Percentiles rank a stretch among this genome's conserved stretches.
These are phyloP conservation scores for Equus przewalskii DNA, from an alignment of 2,113 vertebrate genomes.

Conservation along the genomic window DNA sequence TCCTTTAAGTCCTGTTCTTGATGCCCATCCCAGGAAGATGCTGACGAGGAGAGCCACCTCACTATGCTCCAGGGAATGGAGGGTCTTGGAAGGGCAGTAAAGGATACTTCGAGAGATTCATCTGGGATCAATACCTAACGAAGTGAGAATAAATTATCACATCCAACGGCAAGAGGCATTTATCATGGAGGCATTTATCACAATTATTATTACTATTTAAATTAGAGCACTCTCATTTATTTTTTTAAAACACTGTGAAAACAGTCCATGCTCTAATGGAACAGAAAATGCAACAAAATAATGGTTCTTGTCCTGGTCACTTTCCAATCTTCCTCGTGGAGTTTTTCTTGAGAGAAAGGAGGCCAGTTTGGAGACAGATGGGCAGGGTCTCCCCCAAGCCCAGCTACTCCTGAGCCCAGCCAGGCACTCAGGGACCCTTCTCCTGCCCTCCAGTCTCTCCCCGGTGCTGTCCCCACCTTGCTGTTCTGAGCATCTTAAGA, in stretches of 20 bases:
- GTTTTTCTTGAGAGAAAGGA: background rate
- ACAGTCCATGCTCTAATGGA: background rate
- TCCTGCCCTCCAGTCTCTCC: background rate
- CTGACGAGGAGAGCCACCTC: fast-evolving
- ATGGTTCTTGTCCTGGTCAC: background rate
- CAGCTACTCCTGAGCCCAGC: background rate
- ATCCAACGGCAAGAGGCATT: background rate
- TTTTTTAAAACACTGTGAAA: background rate
- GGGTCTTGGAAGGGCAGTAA: fast-evolving
- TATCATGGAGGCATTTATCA: background rate
- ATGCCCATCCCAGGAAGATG: background rate
- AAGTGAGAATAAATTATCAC: background rate
- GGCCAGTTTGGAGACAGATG: background rate
- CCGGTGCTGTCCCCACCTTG: too few relatives aligned
- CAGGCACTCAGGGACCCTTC: background rate
- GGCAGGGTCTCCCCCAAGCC: background rate
- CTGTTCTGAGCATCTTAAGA: background rate
- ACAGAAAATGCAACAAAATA: background rate
- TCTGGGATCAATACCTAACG: background rate
- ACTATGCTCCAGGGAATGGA: background rate
- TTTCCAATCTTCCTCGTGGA: background rate
- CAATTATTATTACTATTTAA: too few relatives aligned
- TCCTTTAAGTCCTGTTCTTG: background rate
- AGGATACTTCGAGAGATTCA: background rate
- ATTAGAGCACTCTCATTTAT: background rate